Base-by-base conservation (phyloP, 2,797 vertebrate species). In the Vultur gryphus region DNA sequence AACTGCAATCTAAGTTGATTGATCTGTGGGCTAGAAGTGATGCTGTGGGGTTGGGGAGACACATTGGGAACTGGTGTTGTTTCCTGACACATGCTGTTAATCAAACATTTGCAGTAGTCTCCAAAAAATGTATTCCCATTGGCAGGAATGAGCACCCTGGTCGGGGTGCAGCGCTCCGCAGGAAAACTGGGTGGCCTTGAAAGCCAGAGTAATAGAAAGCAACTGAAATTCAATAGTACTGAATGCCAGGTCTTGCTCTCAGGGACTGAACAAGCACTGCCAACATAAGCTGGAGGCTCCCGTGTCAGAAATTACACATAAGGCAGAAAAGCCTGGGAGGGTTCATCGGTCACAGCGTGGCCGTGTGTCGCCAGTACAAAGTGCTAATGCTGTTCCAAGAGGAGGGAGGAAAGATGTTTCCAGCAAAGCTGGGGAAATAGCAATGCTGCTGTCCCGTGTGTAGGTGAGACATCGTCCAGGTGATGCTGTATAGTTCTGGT, bases 121-220 rank as follows among this genome's bases (percentile, higher is more conserved):
- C 52, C 10, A 55, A 29, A 54, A 66, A 75, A 16, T 4, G 2
- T 43, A n/a, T 78, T 87, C 35, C n/a, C 20, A 10, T 41, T 71
- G 65, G 11, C 73, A 72, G 55, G 70, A 89, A 35, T 54, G 55
- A 66, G 75, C 16, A 52, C 6, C 8, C 21, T 35, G 13, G 15
- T 35, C 0, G 0, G 35, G 2, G 3, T 84, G 58, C 37, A 61
- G 49, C 0, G 0, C 48, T 67, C 7, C 0, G 5, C 20, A 46
- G 52, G 43, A 85, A 73, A 65, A 21, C 39, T 21, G 64, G 10
- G 33, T 72, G 39, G 66, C 25, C 29, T 31, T 75, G 64, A 77
- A 73, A 85, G 29, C 16, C 70, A 48, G 59, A 58, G 21, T 16
- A 65, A 41, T 13, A 44, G 64, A 51, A 90, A 71, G 20, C 15